Base-by-base conservation (phyloP, 2,888 invertebrate species). In the Adela reaumurella region DNA sequence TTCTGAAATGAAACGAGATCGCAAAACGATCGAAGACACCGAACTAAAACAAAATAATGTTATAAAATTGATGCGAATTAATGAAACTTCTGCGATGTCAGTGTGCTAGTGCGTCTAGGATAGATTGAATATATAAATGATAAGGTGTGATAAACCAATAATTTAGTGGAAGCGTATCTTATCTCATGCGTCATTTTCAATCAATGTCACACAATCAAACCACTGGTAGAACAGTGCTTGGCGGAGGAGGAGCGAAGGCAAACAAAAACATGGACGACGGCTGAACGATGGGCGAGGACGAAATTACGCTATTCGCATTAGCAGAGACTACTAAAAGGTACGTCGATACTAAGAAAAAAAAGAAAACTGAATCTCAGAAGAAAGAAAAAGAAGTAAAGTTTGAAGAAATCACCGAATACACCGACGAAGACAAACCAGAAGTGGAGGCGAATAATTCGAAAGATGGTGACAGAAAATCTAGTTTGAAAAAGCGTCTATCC, bases 181-280 rank as follows among this genome's bases (percentile, higher is more conserved):
- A 76, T 76, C 46, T 48, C 51, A 51, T 61, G 60, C 72, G 71
- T 71, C 73, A 71, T 62, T 63, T 68, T 73, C 72, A 76, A 77
- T 77, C 77, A 77, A 78, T 74, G 77, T 74, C 74, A 70, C 63
- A 64, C 14, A 35, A 35, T 35, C 35, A 35, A 35, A 35, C 35
- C 35, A 35, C 35, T 35, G 35, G 14, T 35, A 35, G 8, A 24
- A 24, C 24, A 24, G 35, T 11, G 35, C 35, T 11, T 8, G 14
- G 14, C 35, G 35, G 35, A n/a, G n/a, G 35, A 8, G 8, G 35
- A 3, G 6, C 35, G 8, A 24, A 14, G 11, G 8, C 35, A 35
- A 35, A 8, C n/a, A 35, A 35, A 8, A 35, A 35, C 35, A 35
- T 35, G 35, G n/a, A 35, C 24, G 35, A 14, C 35, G 35, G 8